These are phyloP conservation scores for Alentia gelatinosa DNA, from an alignment of 2,888 invertebrate species.

Conservation along the genomic window DNA sequence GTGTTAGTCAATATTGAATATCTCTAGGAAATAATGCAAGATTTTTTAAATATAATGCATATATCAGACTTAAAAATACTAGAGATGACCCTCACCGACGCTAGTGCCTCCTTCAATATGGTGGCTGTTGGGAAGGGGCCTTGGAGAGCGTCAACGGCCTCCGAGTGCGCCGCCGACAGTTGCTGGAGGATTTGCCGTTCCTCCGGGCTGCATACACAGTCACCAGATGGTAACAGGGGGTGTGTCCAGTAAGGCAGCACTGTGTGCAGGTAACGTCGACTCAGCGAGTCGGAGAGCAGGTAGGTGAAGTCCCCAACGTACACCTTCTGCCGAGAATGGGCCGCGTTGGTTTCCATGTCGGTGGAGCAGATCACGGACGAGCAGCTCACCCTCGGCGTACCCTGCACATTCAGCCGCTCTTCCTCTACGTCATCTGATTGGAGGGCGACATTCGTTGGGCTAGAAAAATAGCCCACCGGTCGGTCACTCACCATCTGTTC, in stretches of 20 bases:
- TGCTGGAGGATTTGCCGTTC: neutral
- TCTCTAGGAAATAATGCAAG: too few relatives aligned
- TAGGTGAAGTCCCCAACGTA: constrained; percentile 29
- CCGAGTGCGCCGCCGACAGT: neutral
- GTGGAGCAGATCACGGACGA: neutral
- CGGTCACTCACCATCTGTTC: neutral
- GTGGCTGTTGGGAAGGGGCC: neutral
- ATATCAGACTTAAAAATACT: too few relatives aligned
- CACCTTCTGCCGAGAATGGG: neutral
- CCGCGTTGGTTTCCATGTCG: too few relatives aligned
- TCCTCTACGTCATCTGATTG: too few relatives aligned
- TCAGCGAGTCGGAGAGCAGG: neutral
- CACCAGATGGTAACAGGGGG: neutral
- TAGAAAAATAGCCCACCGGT: too few relatives aligned
- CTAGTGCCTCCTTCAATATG: neutral
- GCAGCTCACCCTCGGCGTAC: neutral
- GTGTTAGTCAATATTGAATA: too few relatives aligned
- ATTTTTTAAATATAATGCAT: too few relatives aligned
- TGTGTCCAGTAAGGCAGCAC: constrained; percentile 28
- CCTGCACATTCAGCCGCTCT: neutral
- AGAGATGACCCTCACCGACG: neutral
- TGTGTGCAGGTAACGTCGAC: neutral
- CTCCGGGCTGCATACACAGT: neutral
- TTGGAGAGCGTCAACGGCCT: neutral
- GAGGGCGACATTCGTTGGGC: too few relatives aligned